Evolutionary conservation across 2,113 vertebrate species (phyloP).

Genomic region (Axis porcinus): DNA sequence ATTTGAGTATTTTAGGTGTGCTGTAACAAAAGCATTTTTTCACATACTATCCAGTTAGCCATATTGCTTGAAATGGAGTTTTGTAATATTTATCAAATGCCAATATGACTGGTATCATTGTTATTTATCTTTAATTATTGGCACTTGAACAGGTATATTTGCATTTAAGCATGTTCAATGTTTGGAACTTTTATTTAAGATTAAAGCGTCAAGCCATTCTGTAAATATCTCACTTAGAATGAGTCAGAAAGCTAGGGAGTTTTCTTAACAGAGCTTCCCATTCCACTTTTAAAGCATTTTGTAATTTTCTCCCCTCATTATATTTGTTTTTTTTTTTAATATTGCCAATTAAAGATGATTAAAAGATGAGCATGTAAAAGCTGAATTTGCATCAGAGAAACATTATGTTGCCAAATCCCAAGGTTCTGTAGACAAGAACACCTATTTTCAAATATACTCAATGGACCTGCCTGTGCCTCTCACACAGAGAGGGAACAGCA

Average conservation of each 20-base stretch:
- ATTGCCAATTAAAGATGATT: not conserved
- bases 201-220: not conserved
- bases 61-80: not conserved
- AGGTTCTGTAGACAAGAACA: not conserved
- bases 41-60: not conserved
- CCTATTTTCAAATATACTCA: not conserved
- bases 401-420: not conserved
- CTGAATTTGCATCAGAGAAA: not conserved
- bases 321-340: not conserved
- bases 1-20: not conserved
- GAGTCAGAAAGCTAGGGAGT: not conserved
- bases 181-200: not conserved
- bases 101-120: not conserved
- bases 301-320: not conserved
- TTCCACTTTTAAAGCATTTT: not conserved
- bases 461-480: not conserved
- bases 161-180: not conserved
- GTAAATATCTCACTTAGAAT: not conserved
- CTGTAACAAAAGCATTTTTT: not conserved
- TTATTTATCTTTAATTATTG: not conserved
- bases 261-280: not conserved
- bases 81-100: not conserved
- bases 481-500: too few species aligned
- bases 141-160: not conserved
- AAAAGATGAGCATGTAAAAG: not conserved